Conservation (phyloP, 2,888 invertebrate genomes). For the Neria commutata region DNA sequence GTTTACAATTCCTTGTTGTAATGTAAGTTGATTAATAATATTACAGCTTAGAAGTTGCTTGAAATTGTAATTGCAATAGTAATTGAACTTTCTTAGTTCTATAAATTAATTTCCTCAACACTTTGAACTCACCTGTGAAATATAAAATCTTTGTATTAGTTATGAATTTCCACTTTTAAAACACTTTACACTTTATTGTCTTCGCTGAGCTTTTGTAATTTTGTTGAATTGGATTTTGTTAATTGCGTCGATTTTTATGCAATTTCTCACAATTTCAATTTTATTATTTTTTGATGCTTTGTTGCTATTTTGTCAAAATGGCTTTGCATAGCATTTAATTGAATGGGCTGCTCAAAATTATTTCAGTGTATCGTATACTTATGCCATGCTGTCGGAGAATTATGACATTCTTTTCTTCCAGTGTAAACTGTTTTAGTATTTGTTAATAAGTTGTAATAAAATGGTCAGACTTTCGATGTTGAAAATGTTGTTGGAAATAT, state of each 20-base stretch:
- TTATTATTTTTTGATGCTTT: slow-evolving; percentile 6
- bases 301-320: too few relatives aligned
- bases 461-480: slow-evolving; percentile 53
- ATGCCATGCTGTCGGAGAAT: too few relatives aligned
- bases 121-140: slow-evolving; percentile 47
- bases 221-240: slow-evolving; percentile 4
- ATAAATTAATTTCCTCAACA: too few relatives aligned
- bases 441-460: slow-evolving; percentile 39
- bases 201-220: background rate
- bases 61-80: too few relatives aligned
- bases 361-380: too few relatives aligned
- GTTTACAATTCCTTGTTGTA: too few relatives aligned
- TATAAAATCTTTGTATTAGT: slow-evolving; percentile 35
- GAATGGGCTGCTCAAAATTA: too few relatives aligned
- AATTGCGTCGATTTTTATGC: background rate
- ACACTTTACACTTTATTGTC: background rate
- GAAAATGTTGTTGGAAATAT: slow-evolving; percentile 19
- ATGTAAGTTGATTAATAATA: too few relatives aligned
- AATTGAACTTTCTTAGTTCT: background rate
- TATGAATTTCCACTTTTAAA: background rate
- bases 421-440: slow-evolving; percentile 11
- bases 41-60: too few relatives aligned
- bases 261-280: background rate
- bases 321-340: too few relatives aligned
- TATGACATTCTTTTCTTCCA: too few relatives aligned